Evolutionary conservation across 2,113 vertebrate species (phyloP), one percentile per base, ranked within the genome.

Genomic region (Scomber scombrus): DNA sequence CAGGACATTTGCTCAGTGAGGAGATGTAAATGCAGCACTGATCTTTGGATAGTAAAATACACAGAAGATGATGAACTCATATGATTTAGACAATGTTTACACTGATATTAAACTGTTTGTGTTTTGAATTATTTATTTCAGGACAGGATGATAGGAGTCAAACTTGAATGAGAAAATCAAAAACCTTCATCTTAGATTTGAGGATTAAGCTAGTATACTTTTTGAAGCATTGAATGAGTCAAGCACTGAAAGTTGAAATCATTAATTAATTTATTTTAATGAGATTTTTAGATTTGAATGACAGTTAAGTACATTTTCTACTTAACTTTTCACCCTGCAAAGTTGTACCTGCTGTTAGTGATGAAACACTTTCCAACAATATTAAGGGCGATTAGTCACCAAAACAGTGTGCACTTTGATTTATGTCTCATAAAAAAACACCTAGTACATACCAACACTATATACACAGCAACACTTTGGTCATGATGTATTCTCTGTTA

Each of bases 1-100:
- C 75, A 55, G 65, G 85, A 90, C 82, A 85, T 81, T 82, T 88
- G 82, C 82, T 85, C 26, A 46, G 54, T 29, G 66, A 64, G 61
- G 66, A 67, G 57, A 46, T 31, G 18, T 23, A 12, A 18, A 29
- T 77, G 45, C 78, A 64, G 47, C 18, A 31, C 57, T 56, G 29
- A 80, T 75, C 51, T 31, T 19, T 15, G 11, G 3, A 71, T 62
- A 46, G 64, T 11, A 66, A 0, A 71, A 40, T 54, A 81, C 57
- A 11, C 58, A n/a, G 60, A 26, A 26, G 23, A 26, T 26, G 23
- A 26, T 26, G 23, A 26, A 26, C 23, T 26, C 23, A 26, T 26
- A 65, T 12, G 11, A n/a, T 76, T 63, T 2, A 58, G 18, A 51
- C 16, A 18, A 0, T 43, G 16, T 71, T 60, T 52, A 14, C 3